Conservation (phyloP, 37 sponge, comb jelly and placozoan genomes). For the Geodia barretti region DNA sequence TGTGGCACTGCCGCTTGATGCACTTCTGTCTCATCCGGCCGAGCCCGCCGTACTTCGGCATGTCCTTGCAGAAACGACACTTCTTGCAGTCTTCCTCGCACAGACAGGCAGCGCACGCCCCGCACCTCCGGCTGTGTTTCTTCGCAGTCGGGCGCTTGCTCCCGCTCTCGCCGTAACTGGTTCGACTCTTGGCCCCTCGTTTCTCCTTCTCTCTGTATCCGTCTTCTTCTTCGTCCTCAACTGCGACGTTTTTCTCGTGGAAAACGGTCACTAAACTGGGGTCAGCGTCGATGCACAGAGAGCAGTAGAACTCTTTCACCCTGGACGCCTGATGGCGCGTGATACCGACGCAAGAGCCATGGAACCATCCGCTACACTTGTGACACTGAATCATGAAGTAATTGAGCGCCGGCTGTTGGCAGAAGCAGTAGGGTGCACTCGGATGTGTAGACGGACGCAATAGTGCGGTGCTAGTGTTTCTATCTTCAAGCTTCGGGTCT, state of each 20-base stretch:
- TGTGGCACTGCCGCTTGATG: constrained; percentile 74
- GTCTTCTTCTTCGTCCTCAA: too few species aligned
- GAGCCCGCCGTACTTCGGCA: constrained; percentile 86
- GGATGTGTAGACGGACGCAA: neutral
- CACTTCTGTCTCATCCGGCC: constrained; percentile 82
- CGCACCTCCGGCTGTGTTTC: constrained; percentile 67
- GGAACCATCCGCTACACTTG: constrained; percentile 61
- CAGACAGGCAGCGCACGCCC: constrained; percentile 73
- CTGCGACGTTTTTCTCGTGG: neutral
- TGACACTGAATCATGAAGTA: constrained; percentile 60
- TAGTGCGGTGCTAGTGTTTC: neutral
- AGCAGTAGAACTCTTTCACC: constrained; percentile 70
- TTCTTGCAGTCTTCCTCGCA: constrained; percentile 62
- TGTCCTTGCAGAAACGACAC: constrained; percentile 85
- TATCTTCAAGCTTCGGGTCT: neutral
- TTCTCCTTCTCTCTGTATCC: neutral
- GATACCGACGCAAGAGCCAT: constrained; percentile 75
- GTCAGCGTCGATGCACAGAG: constrained; percentile 48
- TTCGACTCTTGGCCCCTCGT: neutral
- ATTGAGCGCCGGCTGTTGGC: constrained; percentile 10
- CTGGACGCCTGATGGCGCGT: constrained; percentile 37
- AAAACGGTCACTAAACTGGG: constrained; percentile 38
- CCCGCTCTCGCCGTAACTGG: neutral
- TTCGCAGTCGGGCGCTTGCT: neutral
- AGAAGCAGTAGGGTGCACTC: constrained; percentile 34